A percentile compares a stretch with the other conserved stretches of the same genome.
phyloP scores from a whole-genome alignment of 2,888 invertebrate genomes.

The Xylota sylvarum region DNA sequence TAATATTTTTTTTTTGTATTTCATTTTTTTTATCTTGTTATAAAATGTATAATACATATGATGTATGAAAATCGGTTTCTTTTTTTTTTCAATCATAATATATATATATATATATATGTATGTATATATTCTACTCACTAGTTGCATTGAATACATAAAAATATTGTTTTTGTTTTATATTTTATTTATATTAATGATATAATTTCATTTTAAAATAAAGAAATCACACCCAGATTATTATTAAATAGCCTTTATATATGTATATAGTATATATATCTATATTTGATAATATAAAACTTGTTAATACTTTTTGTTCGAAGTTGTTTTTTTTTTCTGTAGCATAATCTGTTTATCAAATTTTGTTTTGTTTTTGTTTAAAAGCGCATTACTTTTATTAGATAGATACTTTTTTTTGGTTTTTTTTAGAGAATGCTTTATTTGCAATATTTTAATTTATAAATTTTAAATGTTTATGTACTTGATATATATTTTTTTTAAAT shows the following conservation, averaged over 20 bases:
- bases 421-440: constrained; percentile 53
- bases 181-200: constrained; percentile 71
- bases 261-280: constrained; percentile 69
- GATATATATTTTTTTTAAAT: constrained; percentile 39
- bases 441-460: constrained; percentile 44
- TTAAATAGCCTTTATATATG: constrained; percentile 73
- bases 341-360: constrained; percentile 27
- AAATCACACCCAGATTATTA: constrained; percentile 77
- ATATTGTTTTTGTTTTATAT: constrained; percentile 67
- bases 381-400: constrained; percentile 68
- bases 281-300: constrained; percentile 72
- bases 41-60: constrained; percentile 73
- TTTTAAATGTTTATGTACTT: constrained; percentile 53
- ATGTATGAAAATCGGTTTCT: constrained; percentile 74
- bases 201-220: constrained; percentile 74
- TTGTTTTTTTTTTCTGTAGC: constrained; percentile 63
- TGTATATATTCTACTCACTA: constrained; percentile 72
- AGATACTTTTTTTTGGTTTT: constrained; percentile 27
- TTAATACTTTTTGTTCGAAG: constrained; percentile 76
- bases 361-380: constrained; percentile 51
- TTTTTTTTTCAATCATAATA: constrained; percentile 53
- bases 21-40: constrained; percentile 49
- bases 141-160: constrained; percentile 75
- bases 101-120: constrained; percentile 60
- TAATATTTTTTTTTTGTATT: constrained; percentile 66